Base-by-base conservation (phyloP, 2,113 vertebrate genomes). In the Grallaria varia region DNA sequence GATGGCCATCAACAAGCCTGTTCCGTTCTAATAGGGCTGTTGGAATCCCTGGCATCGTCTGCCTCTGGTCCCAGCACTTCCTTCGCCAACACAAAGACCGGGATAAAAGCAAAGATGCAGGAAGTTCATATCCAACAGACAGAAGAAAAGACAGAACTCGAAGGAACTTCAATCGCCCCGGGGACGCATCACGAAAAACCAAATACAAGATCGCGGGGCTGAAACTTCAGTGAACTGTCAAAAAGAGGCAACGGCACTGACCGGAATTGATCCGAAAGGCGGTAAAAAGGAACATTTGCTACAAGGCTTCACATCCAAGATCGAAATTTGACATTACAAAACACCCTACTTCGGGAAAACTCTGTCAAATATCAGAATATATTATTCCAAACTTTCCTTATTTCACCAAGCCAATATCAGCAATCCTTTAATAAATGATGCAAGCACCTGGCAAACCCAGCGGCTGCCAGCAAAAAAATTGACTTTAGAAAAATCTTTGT, bases 401-500 rank as follows among this genome's bases (percentile, higher is more conserved):
- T 88, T 94, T 93, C 73, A 78, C 80, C 88, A 84, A 95, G 59
- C 79, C 80, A 96, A 23, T 81, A 96, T 80, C 90, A 94, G 88
- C 86, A 92, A 92, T 75, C 79, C 79, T 91, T 90, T 94, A 88
- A 95, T 63, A 97, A 96, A 96, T 89, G 83, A 93, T 42, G 58
- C 88, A 87, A 4, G 1, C 23, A 66, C 40, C 37, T 82, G 56
- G 84, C 37, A 95, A 95, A 94, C 93, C 52, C 88, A 84, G 82
- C 6, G 3, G 82, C 79, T 94, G 82, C 88, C 90, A 92, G 81
- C 64, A 94, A 94, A 94, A 95, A 90, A 95, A 97, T 35, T 87
- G 71, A 94, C 66, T 97, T 90, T 42, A 93, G 95, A 96, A 95
- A 96, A 94, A 97, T 84, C 93, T 97, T 96, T 97, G 93, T 93